A percentile compares a stretch with the other conserved stretches of the same genome.
These are phyloP conservation scores for Archaeoteleia sp. DNA, from an alignment of 2,888 invertebrate genomes.

Conservation along the genomic window DNA sequence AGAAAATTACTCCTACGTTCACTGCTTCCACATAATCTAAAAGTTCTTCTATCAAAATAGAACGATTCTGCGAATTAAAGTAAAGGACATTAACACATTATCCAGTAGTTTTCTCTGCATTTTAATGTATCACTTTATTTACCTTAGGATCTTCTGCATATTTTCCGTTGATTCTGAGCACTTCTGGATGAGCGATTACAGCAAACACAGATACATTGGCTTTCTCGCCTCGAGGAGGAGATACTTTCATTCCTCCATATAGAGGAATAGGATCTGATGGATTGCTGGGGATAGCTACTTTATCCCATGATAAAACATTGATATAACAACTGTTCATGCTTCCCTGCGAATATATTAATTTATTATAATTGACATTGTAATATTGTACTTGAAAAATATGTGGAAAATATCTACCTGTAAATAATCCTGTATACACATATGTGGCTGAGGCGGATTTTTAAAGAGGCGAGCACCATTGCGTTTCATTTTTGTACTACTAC, in stretches of 20 bases:
- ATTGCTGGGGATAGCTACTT: slow-evolving; percentile 81
- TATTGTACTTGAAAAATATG: no score
- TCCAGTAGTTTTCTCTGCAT: background rate
- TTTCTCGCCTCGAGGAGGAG: slow-evolving; percentile 77
- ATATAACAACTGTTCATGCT: slow-evolving; percentile 73
- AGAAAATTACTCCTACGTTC: slow-evolving; percentile 81
- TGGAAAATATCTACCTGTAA: no score
- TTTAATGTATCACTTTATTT: slow-evolving; percentile 48
- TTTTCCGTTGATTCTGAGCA: slow-evolving; percentile 82
- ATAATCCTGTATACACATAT: slow-evolving; percentile 79
- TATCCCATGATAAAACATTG: slow-evolving; percentile 85
- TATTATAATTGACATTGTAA: no score
- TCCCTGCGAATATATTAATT: slow-evolving; percentile 59
- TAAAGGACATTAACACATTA: slow-evolving; percentile 52
- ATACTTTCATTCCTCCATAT: slow-evolving; percentile 84
- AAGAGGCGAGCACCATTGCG: slow-evolving; percentile 77
- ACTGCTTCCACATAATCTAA: slow-evolving; percentile 85
- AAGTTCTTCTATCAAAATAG: slow-evolving; percentile 81
- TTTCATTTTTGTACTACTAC: slow-evolving; percentile 62
- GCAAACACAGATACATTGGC: slow-evolving; percentile 82
- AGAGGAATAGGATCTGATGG: slow-evolving; percentile 82
- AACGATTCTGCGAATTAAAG: slow-evolving; percentile 80
- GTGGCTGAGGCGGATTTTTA: slow-evolving; percentile 85
- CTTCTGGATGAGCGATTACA: slow-evolving; percentile 84
- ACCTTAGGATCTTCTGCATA: slow-evolving; percentile 80